These are phyloP conservation scores for Gymnodraco acuticeps DNA, from an alignment of 2,797 vertebrate species.

Conservation along the genomic window DNA sequence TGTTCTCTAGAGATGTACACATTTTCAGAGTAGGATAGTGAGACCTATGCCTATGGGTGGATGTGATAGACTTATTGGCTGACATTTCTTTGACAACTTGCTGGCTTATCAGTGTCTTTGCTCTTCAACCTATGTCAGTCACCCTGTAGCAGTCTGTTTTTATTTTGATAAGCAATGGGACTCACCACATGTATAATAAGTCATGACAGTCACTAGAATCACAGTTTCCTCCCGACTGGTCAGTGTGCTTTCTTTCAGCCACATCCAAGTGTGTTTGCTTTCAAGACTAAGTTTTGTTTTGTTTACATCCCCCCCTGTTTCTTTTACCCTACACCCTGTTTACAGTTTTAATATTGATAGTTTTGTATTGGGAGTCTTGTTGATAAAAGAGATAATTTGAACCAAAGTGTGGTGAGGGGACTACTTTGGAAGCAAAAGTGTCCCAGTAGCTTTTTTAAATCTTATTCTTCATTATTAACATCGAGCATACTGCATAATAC, in stretches of 20 bases:
- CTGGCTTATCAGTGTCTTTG: conserved; percentile 40
- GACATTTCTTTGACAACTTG: conserved; percentile 37
- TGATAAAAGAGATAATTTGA: conserved; percentile 41
- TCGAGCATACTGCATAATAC: background rate
- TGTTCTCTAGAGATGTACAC: conserved; percentile 13
- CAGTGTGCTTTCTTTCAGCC: conserved; percentile 11
- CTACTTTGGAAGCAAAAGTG: conserved; percentile 20
- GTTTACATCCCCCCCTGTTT: conserved; percentile 2
- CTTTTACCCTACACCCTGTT: conserved; percentile 14
- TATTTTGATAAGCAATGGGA: conserved; percentile 41
- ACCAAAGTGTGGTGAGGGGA: conserved; percentile 32
- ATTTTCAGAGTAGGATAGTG: conserved; percentile 10
- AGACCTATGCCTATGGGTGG: background rate
- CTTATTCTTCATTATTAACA: conserved; percentile 13
- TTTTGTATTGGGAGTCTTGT: conserved; percentile 11
- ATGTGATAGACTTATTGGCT: conserved; percentile 20
- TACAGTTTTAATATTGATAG: conserved; percentile 31
- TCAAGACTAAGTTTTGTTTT: conserved; percentile 21
- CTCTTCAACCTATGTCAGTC: conserved; percentile 29
- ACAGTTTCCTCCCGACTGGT: conserved; percentile 33
- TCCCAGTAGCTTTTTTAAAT: conserved; percentile 24
- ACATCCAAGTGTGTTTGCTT: conserved; percentile 15
- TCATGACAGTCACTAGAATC: conserved; percentile 36
- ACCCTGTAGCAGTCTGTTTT: conserved; percentile 43
- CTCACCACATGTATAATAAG: conserved; percentile 47